Conservation (phyloP, 2,113 vertebrate species). For the Isurus oxyrinchus region DNA sequence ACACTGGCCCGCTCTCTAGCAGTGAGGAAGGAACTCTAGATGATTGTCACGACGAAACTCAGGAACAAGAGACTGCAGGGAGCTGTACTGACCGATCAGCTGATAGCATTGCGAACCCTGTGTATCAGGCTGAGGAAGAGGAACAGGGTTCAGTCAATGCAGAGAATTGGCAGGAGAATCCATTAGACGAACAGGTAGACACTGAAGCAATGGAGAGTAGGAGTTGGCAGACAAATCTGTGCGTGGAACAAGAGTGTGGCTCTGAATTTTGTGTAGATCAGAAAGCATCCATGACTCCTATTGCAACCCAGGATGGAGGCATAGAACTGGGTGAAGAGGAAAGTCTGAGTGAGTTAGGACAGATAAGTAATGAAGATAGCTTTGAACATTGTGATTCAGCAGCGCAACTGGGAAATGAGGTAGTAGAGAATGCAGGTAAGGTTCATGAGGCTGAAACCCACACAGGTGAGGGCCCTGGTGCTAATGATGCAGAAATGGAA, state of each 20-base stretch:
- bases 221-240: constrained; percentile 52
- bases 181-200: constrained; percentile 48
- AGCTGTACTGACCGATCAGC: constrained; percentile 39
- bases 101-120: constrained; percentile 44
- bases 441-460: neutral
- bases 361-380: neutral
- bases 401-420: neutral
- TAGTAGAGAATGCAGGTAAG: constrained; percentile 1
- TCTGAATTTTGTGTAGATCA: constrained; percentile 42
- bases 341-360: neutral
- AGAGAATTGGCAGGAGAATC: constrained; percentile 48
- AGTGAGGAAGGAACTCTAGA: constrained; percentile 55
- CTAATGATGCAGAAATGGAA: constrained; percentile 41
- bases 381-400: neutral
- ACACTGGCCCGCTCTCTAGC: constrained; percentile 61
- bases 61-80: constrained; percentile 44
- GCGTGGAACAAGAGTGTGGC: constrained; percentile 46
- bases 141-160: constrained; percentile 50
- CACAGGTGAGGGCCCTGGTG: neutral
- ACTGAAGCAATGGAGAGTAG: constrained; percentile 55
- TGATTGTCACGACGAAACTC: constrained; percentile 43
- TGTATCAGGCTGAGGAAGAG: constrained; percentile 47
- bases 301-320: neutral
- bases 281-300: neutral
- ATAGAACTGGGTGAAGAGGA: constrained; percentile 2